Evolutionary conservation across 2,888 invertebrate species (phyloP).

Genomic region (Ernsta delagoae): DNA sequence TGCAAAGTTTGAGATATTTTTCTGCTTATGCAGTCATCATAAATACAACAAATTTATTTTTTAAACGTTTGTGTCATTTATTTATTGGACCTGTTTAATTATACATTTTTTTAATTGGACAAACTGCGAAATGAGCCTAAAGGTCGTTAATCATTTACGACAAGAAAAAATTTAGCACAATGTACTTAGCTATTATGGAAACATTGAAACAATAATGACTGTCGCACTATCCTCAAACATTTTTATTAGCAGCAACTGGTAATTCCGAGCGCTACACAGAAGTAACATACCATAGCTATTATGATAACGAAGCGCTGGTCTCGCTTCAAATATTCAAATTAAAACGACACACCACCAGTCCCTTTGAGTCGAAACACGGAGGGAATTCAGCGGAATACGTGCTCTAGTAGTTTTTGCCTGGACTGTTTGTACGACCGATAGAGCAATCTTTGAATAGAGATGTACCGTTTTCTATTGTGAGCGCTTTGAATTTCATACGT

Average conservation of each 20-base stretch:
- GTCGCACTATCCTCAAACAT: not conserved
- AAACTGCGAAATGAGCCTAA: too few relatives aligned
- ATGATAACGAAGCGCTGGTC: conserved; percentile 59
- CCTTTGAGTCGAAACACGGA: conserved; percentile 53
- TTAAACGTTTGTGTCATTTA: too few relatives aligned
- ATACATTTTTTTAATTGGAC: too few relatives aligned
- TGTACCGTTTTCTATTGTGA: conserved; percentile 25
- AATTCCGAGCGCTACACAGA: conserved; percentile 1
- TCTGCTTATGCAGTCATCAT: too few relatives aligned
- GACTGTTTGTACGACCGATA: conserved; percentile 34
- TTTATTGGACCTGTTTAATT: too few relatives aligned
- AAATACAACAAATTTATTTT: too few relatives aligned
- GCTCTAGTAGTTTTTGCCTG: conserved; percentile 48
- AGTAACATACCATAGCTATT: conserved; percentile 17
- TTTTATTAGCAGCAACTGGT: conserved; percentile 5
- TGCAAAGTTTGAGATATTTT: too few relatives aligned
- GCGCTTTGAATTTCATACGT: conserved; percentile 10
- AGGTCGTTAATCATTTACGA: too few relatives aligned
- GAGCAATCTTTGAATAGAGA: conserved; percentile 36
- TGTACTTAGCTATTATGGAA: not conserved
- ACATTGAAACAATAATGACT: not conserved
- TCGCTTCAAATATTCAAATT: conserved; percentile 66
- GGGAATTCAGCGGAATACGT: conserved; percentile 43
- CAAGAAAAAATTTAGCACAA: too few relatives aligned
- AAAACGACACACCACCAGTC: conserved; percentile 56